Evolutionary conservation across 1,140 invertebrate species (phyloP).

Genomic region (Lanistes nyassanus): DNA sequence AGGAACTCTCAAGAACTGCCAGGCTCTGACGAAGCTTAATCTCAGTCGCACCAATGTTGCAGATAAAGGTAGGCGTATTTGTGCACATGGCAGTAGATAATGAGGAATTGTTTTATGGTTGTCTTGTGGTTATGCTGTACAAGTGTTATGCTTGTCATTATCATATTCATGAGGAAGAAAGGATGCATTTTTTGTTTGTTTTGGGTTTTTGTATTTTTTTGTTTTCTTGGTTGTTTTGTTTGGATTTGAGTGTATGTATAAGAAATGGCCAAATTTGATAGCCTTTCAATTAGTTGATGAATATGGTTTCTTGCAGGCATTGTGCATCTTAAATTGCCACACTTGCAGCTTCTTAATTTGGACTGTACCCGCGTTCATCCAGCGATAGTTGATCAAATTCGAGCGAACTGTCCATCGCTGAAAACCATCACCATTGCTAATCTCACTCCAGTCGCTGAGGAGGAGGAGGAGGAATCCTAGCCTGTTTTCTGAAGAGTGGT

Average conservation of each 20-base stretch:
- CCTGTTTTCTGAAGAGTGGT: not conserved
- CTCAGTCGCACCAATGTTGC: slow-evolving; percentile 48
- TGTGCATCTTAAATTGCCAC: slow-evolving; percentile 31
- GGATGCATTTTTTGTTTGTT: not conserved
- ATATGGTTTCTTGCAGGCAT: slow-evolving; percentile 37
- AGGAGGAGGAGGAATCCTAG: slow-evolving; percentile 40
- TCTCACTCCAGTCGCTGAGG: slow-evolving; percentile 38
- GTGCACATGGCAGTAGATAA: not conserved
- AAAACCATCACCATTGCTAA: slow-evolving; percentile 39
- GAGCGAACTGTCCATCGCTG: slow-evolving; percentile 38
- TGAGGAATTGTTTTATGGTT: not conserved
- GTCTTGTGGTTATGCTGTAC: not conserved
- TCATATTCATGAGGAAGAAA: not conserved
- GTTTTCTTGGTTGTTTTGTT: not conserved
- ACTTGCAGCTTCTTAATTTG: slow-evolving; percentile 47
- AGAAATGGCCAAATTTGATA: not conserved
- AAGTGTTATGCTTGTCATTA: not conserved
- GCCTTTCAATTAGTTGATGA: too few species aligned
- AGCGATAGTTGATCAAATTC: slow-evolving; percentile 18
- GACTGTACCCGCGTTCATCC: slow-evolving; percentile 50
- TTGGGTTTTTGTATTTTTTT: not conserved
- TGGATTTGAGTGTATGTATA: not conserved
- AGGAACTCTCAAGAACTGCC: slow-evolving; percentile 41
- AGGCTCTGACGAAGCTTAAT: slow-evolving; percentile 47
- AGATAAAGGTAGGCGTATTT: slow-evolving; percentile 40